Conservation (phyloP, 2,888 invertebrate species). For the Theretra japonica region DNA sequence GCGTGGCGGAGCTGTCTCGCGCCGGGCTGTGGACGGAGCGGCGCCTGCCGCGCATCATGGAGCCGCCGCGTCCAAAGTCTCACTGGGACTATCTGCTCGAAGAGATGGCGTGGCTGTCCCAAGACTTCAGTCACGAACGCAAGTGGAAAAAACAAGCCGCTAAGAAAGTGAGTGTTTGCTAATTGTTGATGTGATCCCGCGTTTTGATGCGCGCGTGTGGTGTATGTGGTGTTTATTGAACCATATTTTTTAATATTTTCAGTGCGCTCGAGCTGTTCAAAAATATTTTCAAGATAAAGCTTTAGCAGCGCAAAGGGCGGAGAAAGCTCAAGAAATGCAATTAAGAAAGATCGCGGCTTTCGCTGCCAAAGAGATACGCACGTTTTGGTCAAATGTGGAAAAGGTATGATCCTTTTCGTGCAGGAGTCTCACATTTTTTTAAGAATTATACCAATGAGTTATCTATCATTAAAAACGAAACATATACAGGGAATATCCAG, state of each 20-base stretch:
- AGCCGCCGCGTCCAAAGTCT: conserved; percentile 94
- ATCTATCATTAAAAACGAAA: no score
- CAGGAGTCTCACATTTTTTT: background rate
- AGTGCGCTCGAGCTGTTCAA: conserved; percentile 95
- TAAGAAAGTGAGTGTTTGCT: conserved; percentile 86
- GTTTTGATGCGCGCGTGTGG: background rate
- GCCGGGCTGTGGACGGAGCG: conserved; percentile 98
- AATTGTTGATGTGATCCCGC: conserved; percentile 22
- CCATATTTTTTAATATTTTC: conserved; percentile 44
- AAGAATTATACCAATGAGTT: no score
- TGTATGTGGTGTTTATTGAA: background rate
- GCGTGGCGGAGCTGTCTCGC: conserved; percentile 95
- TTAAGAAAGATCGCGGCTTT: conserved; percentile 94
- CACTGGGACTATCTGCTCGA: conserved; percentile 99
- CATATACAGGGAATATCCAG: no score
- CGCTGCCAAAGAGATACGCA: conserved; percentile 96
- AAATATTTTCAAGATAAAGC: conserved; percentile 97
- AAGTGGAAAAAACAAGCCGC: conserved; percentile 99
- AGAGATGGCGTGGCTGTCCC: conserved; percentile 99
- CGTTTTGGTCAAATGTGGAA: conserved; percentile 98
- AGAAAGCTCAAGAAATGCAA: conserved; percentile 95
- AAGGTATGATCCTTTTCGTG: conserved; percentile 85
- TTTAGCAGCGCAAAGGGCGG: conserved; percentile 93
- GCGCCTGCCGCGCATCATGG: conserved; percentile 95
- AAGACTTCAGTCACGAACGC: conserved; percentile 98